Conservation (phyloP, 2,888 invertebrate species). For the Acronicta leporina region DNA sequence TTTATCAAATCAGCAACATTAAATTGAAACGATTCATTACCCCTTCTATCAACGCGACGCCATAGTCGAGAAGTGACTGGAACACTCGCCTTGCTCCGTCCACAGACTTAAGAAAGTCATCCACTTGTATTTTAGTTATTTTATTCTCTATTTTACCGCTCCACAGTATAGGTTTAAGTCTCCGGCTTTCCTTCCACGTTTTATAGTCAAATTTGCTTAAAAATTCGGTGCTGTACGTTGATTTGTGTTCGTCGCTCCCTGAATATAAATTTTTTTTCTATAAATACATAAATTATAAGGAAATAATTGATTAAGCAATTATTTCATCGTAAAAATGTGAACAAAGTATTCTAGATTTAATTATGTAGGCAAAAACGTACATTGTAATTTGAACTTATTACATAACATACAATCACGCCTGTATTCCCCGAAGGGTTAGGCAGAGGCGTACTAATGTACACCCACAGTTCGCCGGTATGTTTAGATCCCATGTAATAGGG, state of each 20-base stretch:
- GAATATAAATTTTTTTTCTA: conserved; percentile 33
- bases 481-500: no score
- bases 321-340: background rate
- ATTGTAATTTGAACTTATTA: background rate
- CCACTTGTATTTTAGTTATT: conserved; percentile 75
- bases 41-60: conserved; percentile 85
- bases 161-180: conserved; percentile 81
- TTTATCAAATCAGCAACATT: conserved; percentile 21
- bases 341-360: background rate
- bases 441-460: no score
- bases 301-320: background rate
- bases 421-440: no score
- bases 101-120: conserved; percentile 83
- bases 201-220: conserved; percentile 75
- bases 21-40: conserved; percentile 57
- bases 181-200: conserved; percentile 71
- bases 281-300: background rate
- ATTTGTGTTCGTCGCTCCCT: conserved; percentile 90
- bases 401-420: no score
- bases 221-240: conserved; percentile 84
- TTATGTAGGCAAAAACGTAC: background rate
- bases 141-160: conserved; percentile 76
- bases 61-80: conserved; percentile 85
- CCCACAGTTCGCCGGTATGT: no score
- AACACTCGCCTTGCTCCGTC: conserved; percentile 82